A percentile compares a stretch with the other conserved stretches of the same genome.
Conservation (phyloP, 2,113 vertebrate genomes). For the Leptobrachium leishanense region DNA sequence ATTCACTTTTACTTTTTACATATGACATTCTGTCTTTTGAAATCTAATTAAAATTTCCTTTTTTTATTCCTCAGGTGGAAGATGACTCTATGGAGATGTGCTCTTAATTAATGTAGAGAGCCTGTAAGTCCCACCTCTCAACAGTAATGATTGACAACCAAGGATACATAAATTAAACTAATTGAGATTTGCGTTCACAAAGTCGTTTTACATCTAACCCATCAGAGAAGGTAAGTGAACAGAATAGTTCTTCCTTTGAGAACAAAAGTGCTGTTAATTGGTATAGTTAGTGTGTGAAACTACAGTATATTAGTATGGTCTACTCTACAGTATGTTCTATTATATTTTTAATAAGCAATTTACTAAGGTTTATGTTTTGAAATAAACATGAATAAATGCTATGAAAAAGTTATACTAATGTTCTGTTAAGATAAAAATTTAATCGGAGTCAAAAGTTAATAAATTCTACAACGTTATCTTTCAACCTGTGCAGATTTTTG, state of each 20-base stretch:
- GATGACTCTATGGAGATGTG: conserved; percentile 72
- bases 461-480: too few relatives aligned
- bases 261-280: conserved; percentile 39
- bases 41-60: conserved; percentile 74
- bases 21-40: conserved; percentile 66
- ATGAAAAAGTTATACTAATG: too few relatives aligned
- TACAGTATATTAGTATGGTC: background rate
- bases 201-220: conserved; percentile 61
- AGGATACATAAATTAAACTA: conserved; percentile 75
- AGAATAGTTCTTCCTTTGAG: conserved; percentile 53
- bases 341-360: conserved; percentile 10
- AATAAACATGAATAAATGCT: too few relatives aligned
- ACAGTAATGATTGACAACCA: conserved; percentile 74
- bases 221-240: conserved; percentile 75
- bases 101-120: conserved; percentile 79
- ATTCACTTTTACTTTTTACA: conserved; percentile 57
- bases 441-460: too few relatives aligned
- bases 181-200: conserved; percentile 69
- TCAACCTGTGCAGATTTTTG: too few relatives aligned
- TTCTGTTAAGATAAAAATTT: too few relatives aligned
- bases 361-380: background rate
- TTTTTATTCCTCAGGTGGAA: conserved; percentile 76
- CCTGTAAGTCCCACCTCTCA: conserved; percentile 73
- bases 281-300: conserved; percentile 25
- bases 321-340: background rate